Evolutionary conservation across 2,113 vertebrate genomes (phyloP).

Genomic region (Grammomys dolichurus): DNA sequence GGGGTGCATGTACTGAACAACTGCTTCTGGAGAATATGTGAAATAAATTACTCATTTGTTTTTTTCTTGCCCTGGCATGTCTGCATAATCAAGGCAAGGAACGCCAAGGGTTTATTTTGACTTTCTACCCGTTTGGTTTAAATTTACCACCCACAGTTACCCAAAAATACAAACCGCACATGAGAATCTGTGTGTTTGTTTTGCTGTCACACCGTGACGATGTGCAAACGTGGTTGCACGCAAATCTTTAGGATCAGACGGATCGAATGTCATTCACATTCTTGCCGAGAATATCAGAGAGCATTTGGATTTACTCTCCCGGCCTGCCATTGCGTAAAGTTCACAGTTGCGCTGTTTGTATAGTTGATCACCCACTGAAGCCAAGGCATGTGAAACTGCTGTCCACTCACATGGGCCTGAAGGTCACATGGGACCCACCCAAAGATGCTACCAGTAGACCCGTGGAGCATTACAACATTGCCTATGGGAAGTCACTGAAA

Average conservation of each 20-base stretch:
- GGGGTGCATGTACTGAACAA: not conserved
- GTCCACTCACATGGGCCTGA: conserved; percentile 85
- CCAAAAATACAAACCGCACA: not conserved
- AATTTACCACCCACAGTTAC: conserved; percentile 57
- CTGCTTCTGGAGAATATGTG: not conserved
- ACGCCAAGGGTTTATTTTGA: conserved; percentile 43
- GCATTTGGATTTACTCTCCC: not conserved
- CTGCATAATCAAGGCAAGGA: conserved; percentile 1
- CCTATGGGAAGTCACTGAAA: conserved; percentile 89
- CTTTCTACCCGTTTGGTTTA: conserved; percentile 37
- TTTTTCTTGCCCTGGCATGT: not conserved
- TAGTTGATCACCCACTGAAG: conserved; percentile 86
- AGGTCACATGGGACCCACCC: conserved; percentile 88
- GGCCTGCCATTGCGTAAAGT: conserved; percentile 1
- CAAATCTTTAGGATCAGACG: not conserved
- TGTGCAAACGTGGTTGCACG: conserved; percentile 2
- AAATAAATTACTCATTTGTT: not conserved
- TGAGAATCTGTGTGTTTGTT: conserved; percentile 29
- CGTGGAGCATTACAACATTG: conserved; percentile 87
- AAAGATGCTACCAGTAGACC: conserved; percentile 87
- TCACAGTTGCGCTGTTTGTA: conserved; percentile 79
- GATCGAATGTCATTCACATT: not conserved
- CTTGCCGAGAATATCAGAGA: conserved; percentile 22
- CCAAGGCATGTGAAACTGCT: conserved; percentile 88
- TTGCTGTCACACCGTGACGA: not conserved